A percentile compares a stretch with the other conserved stretches of the same genome.
Conservation (phyloP, 2,888 invertebrate genomes). For the Allolobophora icterica region DNA sequence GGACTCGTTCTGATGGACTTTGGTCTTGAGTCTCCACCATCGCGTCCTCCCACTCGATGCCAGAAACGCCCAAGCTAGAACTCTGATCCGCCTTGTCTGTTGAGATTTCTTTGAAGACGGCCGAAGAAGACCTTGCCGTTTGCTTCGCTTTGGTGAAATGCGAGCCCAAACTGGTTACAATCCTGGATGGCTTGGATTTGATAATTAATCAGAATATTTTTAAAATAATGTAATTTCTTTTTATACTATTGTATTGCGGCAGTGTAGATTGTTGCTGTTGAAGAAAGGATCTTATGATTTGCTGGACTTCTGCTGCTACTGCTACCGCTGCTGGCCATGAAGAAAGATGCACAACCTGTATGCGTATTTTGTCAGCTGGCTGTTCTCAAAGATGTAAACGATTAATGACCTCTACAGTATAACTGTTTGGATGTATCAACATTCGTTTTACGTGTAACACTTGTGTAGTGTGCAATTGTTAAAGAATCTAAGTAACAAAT, state of each 20-base stretch:
- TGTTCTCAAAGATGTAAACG: not conserved
- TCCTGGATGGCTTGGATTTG: not conserved
- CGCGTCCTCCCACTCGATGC: conserved; percentile 46
- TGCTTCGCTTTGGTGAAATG: not conserved
- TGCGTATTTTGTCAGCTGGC: not conserved
- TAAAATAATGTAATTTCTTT: not conserved
- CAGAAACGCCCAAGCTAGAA: conserved; percentile 34
- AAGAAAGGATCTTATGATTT: not conserved
- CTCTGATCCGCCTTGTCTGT: not conserved
- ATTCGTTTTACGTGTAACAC: not conserved
- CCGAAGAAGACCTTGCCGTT: not conserved
- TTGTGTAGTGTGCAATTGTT: not conserved
- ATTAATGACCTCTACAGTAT: too few relatives aligned
- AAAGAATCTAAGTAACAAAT: not conserved
- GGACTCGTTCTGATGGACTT: conserved; percentile 47
- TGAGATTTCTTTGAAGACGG: not conserved
- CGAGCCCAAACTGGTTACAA: not conserved
- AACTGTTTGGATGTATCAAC: not conserved
- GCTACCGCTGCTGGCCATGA: not conserved
- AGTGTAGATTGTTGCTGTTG: not conserved
- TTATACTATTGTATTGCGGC: not conserved
- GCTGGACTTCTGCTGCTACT: not conserved
- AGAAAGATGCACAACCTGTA: not conserved
- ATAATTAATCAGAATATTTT: not conserved
- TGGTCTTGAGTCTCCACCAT: conserved; percentile 43